Percentiles rank a stretch among this genome's conserved stretches.
phyloP scores from a whole-genome alignment of 2,113 vertebrate genomes.

The Sprattus sprattus region DNA sequence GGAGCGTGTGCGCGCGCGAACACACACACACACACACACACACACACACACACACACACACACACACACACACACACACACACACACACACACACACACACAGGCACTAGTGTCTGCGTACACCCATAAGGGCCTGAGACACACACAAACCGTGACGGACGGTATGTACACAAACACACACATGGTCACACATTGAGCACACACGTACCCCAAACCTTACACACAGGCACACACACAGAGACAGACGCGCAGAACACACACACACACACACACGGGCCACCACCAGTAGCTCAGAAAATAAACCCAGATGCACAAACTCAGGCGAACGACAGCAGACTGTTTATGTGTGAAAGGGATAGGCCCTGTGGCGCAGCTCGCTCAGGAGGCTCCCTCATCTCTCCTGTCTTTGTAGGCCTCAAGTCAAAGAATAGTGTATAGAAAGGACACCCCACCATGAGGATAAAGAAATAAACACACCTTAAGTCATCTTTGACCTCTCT shows the following conservation, averaged over 20 bases:
- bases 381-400: background rate
- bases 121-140: background rate
- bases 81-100: slow-evolving; percentile 2
- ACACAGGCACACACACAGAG: background rate
- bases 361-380: background rate
- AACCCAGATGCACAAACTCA: slow-evolving; percentile 21
- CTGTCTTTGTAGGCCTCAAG: background rate
- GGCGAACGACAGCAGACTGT: background rate
- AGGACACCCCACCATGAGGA: background rate
- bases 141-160: slow-evolving; percentile 5
- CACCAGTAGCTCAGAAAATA: slow-evolving; percentile 20
- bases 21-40: background rate
- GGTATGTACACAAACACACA: background rate
- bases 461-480: background rate
- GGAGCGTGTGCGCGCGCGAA: background rate
- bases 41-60: slow-evolving; percentile 2
- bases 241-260: background rate
- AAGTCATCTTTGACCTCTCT: no score
- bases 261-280: background rate
- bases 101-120: background rate
- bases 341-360: background rate
- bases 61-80: background rate
- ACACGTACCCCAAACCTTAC: background rate
- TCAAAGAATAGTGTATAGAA: background rate
- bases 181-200: background rate